A percentile compares a stretch with the other conserved stretches of the same genome.
Evolutionary conservation across 2,888 invertebrate species (phyloP).

Genomic region (Macrostomum cliftonense): DNA sequence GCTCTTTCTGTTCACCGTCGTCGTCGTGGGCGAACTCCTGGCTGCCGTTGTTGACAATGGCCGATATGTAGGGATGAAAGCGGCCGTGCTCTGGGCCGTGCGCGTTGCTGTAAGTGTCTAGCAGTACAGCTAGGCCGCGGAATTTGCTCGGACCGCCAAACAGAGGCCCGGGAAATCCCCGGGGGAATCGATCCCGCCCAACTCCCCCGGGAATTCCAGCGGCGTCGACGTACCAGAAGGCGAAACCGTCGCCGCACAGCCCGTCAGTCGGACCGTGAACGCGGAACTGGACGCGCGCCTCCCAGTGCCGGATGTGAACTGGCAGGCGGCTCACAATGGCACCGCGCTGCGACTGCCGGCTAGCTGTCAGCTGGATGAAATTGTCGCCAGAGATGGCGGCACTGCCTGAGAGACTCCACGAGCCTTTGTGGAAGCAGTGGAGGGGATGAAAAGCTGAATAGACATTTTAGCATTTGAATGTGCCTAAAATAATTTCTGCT

Average conservation of each 20-base stretch:
- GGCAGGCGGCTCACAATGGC: slow-evolving; percentile 39
- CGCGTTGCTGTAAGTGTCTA: slow-evolving; percentile 97
- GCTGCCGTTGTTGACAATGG: slow-evolving; percentile 89
- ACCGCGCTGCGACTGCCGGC: too few relatives aligned
- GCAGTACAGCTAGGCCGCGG: slow-evolving; percentile 65
- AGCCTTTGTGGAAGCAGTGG: too few relatives aligned
- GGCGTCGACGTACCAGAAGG: slow-evolving; percentile 61
- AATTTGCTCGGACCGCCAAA: slow-evolving; percentile 86
- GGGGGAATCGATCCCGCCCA: too few relatives aligned
- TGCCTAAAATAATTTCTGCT: too few relatives aligned
- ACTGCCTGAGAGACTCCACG: too few relatives aligned
- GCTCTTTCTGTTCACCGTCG: slow-evolving; percentile 89
- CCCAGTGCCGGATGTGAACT: slow-evolving; percentile 73
- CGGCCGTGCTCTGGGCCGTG: slow-evolving; percentile 90
- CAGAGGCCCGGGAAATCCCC: slow-evolving; percentile 52
- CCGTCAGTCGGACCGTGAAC: slow-evolving; percentile 65
- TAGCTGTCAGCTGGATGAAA: too few relatives aligned
- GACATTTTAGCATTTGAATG: too few relatives aligned
- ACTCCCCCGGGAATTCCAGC: too few relatives aligned
- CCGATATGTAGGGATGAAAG: slow-evolving; percentile 90
- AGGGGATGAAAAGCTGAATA: too few relatives aligned
- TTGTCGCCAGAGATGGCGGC: too few relatives aligned
- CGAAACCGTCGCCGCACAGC: slow-evolving; percentile 88
- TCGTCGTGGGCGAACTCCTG: slow-evolving; percentile 89
- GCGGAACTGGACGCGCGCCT: slow-evolving; percentile 81